Base-by-base conservation (phyloP, 2,888 invertebrate species). In the Timema podura region DNA sequence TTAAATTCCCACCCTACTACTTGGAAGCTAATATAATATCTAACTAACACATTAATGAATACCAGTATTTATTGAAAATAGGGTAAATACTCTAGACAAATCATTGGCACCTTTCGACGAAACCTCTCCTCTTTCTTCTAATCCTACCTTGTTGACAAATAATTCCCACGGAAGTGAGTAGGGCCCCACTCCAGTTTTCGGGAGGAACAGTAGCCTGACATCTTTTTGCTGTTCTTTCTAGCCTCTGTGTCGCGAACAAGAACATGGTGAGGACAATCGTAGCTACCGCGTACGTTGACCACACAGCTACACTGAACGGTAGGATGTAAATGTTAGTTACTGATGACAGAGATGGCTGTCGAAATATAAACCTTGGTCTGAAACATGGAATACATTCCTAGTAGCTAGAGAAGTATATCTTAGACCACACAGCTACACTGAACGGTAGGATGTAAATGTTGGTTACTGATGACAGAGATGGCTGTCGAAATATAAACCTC, bases 341-440 rank as follows among this genome's bases (percentile, higher is more conserved):
- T 11, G 61, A 61, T 45, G 61, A 61, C 7, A 61, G 30, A 7
- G 61, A 45, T 45, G 61, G 61, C 61, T 61, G 44, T 13, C 61
- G 61, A 45, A 61, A 61, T 61, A 61, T 61, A 45, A 61, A 61
- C 61, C 61, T 30, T 45, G 61, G 61, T 45, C 61, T 61, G 61
- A 10, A 57, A 57, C 57, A 57, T 16, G 13, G 16, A 13, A 49
- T 10, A 49, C 49, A 49, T n/a, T n/a, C n/a, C n/a, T n/a, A n/a
- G n/a, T n/a, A n/a, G n/a, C n/a, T n/a, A n/a, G n/a, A n/a, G n/a
- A n/a, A n/a, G n/a, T n/a, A n/a, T n/a, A n/a, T n/a, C 3, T 44
- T 6, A 2, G 44, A 45, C 61, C 61, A 61, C 61, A 61, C 61
- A 11, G 10, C 10, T 9, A 45, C 61, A 11, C 61, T 61, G 61